These are phyloP conservation scores for Cheilosia pagana DNA, from an alignment of 2,888 invertebrate genomes.

Conservation along the genomic window DNA sequence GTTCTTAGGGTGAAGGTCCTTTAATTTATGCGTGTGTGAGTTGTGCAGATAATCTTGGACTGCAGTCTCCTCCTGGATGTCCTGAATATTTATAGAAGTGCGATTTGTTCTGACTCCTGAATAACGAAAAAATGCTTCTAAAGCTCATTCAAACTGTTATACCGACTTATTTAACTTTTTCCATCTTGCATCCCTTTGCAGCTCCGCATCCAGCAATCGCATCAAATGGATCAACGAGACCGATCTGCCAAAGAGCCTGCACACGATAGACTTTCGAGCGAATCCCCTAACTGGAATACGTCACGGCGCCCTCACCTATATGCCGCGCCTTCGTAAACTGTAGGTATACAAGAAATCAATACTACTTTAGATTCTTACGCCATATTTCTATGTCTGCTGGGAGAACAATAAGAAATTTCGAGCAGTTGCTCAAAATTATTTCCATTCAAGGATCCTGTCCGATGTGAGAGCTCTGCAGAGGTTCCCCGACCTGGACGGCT, in stretches of 20 bases:
- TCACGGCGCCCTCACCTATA: constrained; percentile 88
- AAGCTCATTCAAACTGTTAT: too few relatives aligned
- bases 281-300: constrained; percentile 91
- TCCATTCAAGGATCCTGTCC: constrained; percentile 89
- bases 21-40: too few relatives aligned
- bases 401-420: constrained; percentile 77
- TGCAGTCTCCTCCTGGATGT: too few relatives aligned
- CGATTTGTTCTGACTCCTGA: too few relatives aligned
- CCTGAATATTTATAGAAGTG: too few relatives aligned
- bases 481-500: constrained; percentile 94
- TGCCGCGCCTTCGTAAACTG: constrained; percentile 91
- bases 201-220: constrained; percentile 92
- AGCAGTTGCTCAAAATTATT: constrained; percentile 78
- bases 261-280: constrained; percentile 91
- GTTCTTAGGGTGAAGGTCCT: too few relatives aligned
- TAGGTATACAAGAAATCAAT: constrained; percentile 84
- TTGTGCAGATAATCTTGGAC: too few relatives aligned
- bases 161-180: too few relatives aligned
- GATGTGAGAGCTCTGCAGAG: constrained; percentile 91
- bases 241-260: constrained; percentile 88
- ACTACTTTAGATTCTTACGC: constrained; percentile 35
- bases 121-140: too few relatives aligned
- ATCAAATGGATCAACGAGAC: constrained; percentile 90
- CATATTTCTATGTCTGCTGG: constrained; percentile 70
- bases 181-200: constrained; percentile 80